Evolutionary conservation across 2,113 vertebrate genomes (phyloP).

Genomic region (Gila orcuttii): DNA sequence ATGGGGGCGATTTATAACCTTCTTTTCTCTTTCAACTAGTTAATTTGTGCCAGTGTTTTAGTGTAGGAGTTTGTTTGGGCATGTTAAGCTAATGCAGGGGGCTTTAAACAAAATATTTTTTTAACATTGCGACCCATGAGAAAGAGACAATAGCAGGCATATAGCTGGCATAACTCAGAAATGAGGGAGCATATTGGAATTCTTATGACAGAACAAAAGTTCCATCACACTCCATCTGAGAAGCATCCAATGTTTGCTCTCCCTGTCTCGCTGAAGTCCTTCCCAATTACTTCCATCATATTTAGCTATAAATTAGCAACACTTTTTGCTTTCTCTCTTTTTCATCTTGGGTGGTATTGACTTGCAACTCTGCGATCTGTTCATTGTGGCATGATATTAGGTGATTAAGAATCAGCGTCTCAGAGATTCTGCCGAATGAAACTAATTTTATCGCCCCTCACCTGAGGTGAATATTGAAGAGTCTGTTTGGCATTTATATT

Average conservation of each 20-base stretch:
- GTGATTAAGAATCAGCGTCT: conserved; percentile 75
- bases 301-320: conserved; percentile 12
- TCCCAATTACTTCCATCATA: conserved; percentile 23
- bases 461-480: conserved; percentile 61
- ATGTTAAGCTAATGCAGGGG: background rate
- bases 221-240: conserved; percentile 1
- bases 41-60: conserved; percentile 6
- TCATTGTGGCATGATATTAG: conserved; percentile 76
- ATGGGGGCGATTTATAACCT: conserved; percentile 31
- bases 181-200: conserved; percentile 2
- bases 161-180: background rate
- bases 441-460: conserved; percentile 34
- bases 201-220: background rate
- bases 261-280: background rate
- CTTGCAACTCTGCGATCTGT: conserved; percentile 68
- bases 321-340: conserved; percentile 40
- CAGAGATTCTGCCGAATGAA: conserved; percentile 56
- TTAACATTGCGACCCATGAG: background rate
- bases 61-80: conserved; percentile 41
- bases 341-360: conserved; percentile 62
- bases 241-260: conserved; percentile 16
- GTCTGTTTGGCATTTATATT: conserved; percentile 61
- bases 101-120: background rate
- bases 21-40: conserved; percentile 1
- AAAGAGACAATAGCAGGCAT: conserved; percentile 7